Conservation (phyloP, 2,888 invertebrate genomes). For the Silvanus unidentatus region DNA sequence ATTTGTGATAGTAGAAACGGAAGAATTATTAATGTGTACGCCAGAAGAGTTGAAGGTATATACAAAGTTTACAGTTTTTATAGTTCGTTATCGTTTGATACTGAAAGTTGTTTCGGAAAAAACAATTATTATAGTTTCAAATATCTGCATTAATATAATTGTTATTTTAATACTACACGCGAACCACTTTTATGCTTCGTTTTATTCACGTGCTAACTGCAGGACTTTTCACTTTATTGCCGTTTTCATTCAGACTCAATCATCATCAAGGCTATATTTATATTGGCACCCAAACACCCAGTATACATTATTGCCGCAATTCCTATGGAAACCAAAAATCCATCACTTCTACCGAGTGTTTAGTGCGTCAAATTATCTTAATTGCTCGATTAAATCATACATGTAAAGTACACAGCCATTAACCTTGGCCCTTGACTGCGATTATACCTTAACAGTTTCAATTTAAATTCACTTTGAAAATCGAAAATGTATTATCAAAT, state of each 20-base stretch:
- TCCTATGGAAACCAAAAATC: slow-evolving; percentile 1
- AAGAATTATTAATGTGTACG: slow-evolving; percentile 44
- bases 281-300: not conserved
- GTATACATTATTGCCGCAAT: not conserved
- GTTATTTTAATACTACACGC: slow-evolving; percentile 34
- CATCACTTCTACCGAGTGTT: not conserved
- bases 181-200: slow-evolving; percentile 22
- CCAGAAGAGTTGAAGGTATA: slow-evolving; percentile 47
- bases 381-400: not conserved
- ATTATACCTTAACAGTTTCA: slow-evolving; percentile 1
- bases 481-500: not conserved
- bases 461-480: not conserved
- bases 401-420: slow-evolving; percentile 20
- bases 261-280: no score
- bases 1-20: not conserved
- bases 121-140: slow-evolving; percentile 13
- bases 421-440: slow-evolving; percentile 34
- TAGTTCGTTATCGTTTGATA: not conserved
- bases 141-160: slow-evolving; percentile 32
- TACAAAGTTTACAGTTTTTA: slow-evolving; percentile 5
- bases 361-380: not conserved
- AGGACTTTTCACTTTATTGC: slow-evolving; percentile 17
- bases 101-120: slow-evolving; percentile 7
- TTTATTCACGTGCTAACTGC: slow-evolving; percentile 12
- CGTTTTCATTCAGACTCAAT: no score